Percentiles rank a stretch among this genome's conserved stretches.
Evolutionary conservation across 1,140 invertebrate species (phyloP).

Genomic region (Aphidius ervi): DNA sequence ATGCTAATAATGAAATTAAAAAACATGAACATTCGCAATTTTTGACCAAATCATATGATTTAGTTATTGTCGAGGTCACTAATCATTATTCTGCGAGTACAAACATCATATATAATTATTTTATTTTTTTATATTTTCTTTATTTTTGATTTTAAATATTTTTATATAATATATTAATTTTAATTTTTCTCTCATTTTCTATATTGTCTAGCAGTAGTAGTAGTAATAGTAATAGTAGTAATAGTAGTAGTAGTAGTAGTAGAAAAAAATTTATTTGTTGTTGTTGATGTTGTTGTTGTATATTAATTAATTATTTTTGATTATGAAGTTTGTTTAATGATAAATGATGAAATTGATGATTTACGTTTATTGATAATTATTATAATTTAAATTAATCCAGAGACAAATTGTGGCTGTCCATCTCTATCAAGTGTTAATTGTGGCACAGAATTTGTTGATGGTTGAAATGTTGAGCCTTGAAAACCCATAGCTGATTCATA

Average conservation of each 20-base stretch:
- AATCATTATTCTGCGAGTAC: neutral
- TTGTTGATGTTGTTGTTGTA: too few relatives aligned
- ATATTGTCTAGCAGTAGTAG: too few relatives aligned
- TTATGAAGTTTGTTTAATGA: too few relatives aligned
- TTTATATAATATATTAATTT: too few relatives aligned
- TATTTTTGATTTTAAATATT: too few relatives aligned
- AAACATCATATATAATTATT: neutral
- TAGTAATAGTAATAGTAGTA: too few relatives aligned
- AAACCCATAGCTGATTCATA: constrained; percentile 64
- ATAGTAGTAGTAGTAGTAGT: too few relatives aligned
- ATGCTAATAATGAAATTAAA: neutral
- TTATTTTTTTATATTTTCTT: neutral
- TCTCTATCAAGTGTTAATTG: constrained; percentile 59
- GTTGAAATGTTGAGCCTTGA: constrained; percentile 70
- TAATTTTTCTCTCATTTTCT: too few relatives aligned
- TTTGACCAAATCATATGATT: constrained; percentile 9
- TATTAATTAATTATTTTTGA: too few relatives aligned
- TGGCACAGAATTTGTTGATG: constrained; percentile 47
- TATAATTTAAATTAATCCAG: constrained; percentile 62
- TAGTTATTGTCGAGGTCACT: constrained; percentile 18
- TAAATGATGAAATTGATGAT: neutral
- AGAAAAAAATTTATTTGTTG: neutral
- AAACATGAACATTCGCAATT: constrained; percentile 6
- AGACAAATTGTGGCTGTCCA: constrained; percentile 65
- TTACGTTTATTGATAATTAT: neutral